Percentiles rank a stretch among this genome's conserved stretches.
These are phyloP conservation scores for Nasonia longicornis DNA, from an alignment of 1,140 invertebrate genomes.

Conservation along the genomic window DNA sequence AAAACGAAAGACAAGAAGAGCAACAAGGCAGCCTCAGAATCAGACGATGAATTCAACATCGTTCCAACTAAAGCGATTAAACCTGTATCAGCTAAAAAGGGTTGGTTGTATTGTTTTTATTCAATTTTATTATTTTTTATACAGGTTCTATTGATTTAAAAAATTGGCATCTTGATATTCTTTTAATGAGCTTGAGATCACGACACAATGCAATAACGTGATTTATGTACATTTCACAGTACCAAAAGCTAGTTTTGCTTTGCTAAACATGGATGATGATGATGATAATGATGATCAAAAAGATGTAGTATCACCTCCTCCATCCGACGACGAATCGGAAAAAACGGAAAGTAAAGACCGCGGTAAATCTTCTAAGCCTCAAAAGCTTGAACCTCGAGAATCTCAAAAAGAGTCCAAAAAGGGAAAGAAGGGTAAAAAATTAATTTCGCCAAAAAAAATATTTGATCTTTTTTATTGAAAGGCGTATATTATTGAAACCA, in stretches of 20 bases:
- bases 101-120: constrained; percentile 10
- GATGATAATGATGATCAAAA: constrained; percentile 49
- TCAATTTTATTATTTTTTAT: not conserved
- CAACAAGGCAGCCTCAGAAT: constrained; percentile 52
- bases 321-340: constrained; percentile 68
- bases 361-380: constrained; percentile 66
- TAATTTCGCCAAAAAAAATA: not conserved
- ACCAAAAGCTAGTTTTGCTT: constrained; percentile 72
- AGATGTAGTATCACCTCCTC: constrained; percentile 61
- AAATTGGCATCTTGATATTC: not conserved
- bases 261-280: constrained; percentile 73
- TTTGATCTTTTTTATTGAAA: not conserved
- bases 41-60: constrained; percentile 49
- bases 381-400: constrained; percentile 64
- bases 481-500: not conserved
- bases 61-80: constrained; percentile 44
- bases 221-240: constrained; percentile 33
- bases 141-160: no score
- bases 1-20: constrained; percentile 70
- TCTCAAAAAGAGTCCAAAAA: constrained; percentile 70
- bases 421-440: constrained; percentile 58
- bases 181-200: not conserved
- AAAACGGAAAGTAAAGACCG: constrained; percentile 63
- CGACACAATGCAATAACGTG: not conserved
- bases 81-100: constrained; percentile 41